Evolutionary conservation across 2,797 vertebrate species (phyloP), one percentile per base, ranked within the genome.

Genomic region (Ptychobarbus kaznakovi): DNA sequence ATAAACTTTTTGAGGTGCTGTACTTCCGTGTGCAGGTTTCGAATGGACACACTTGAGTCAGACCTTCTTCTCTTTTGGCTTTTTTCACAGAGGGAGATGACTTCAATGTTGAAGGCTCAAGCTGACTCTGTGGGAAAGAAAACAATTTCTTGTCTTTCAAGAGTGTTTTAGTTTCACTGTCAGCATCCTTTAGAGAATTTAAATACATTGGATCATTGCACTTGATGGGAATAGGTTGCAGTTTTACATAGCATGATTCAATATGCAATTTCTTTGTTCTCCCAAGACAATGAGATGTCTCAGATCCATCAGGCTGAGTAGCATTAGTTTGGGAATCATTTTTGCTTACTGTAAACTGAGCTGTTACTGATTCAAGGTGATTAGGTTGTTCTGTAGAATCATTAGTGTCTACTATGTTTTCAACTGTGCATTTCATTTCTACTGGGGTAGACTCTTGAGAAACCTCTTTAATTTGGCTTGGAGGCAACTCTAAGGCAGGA

Each of bases 1-100:
- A 98, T 90, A 99, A 96, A 93, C 98, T 99, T 91, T 99, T 98
- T 74, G 97, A 97, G 3, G 98, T 99, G 92, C 98, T 99, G 88
- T 99, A 99, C 0, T 96, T 96, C 89, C 98, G 95, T 79, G 97
- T 97, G 89, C 98, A 99, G 2, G 96, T 96, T 80, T 96, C 97
- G 66, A 96, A 96, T 25, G 98, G 97, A 89, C 98, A 99, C 91
- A 93, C 95, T 84, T 98, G 98, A 89, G 96, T 95, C 89, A 97
- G 93, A 82, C 93, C 94, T 28, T 94, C 94, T 80, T 87, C 94
- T 85, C 73, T 89, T 56, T 91, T 85, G 84, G 73, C 46, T 63
- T 80, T 69, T 25, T 18, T 70, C 75, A 58, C 53, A 65, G 49
- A 1, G n/a, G n/a, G 66, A n/a, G 82, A 35, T 4, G 80, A 56